Evolutionary conservation across 2,113 vertebrate genomes (phyloP).

Genomic region (Anolis sagrei): DNA sequence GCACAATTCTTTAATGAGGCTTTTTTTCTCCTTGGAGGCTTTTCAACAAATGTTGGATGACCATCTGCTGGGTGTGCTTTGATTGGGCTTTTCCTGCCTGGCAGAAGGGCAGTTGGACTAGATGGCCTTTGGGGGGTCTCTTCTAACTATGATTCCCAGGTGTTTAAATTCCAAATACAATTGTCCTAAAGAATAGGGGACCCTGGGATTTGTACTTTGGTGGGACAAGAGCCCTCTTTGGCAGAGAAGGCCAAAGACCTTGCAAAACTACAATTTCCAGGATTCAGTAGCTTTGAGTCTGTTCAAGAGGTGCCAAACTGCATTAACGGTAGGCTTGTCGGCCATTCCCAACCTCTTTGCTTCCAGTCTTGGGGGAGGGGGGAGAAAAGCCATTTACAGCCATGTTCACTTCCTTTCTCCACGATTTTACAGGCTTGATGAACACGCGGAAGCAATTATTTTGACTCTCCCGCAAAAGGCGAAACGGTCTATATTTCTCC

Average conservation of each 20-base stretch:
- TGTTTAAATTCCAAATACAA: background rate
- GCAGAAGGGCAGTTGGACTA: too few relatives aligned
- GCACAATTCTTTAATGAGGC: too few relatives aligned
- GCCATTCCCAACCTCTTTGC: conserved; percentile 2
- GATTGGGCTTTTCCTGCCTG: too few relatives aligned
- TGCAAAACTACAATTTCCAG: too few relatives aligned
- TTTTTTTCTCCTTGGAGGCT: too few relatives aligned
- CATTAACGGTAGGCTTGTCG: background rate
- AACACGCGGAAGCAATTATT: conserved; percentile 73
- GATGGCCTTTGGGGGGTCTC: too few relatives aligned
- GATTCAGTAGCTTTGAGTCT: too few relatives aligned
- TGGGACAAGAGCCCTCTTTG: conserved; percentile 27
- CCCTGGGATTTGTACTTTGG: too few relatives aligned
- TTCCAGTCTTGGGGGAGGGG: conserved; percentile 46
- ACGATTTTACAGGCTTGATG: conserved; percentile 62
- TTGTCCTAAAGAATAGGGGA: background rate
- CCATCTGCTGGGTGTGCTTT: too few relatives aligned
- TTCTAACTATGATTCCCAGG: conserved; percentile 40
- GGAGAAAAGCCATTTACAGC: conserved; percentile 49
- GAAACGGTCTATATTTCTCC: conserved; percentile 60
- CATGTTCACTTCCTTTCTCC: conserved; percentile 52
- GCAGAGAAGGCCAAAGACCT: too few relatives aligned
- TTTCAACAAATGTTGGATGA: too few relatives aligned
- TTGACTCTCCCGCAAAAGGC: conserved; percentile 71
- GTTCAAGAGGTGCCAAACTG: too few relatives aligned